phyloP scores from a whole-genome alignment of 2,888 invertebrate genomes.

The Chymomyza caudatula region DNA sequence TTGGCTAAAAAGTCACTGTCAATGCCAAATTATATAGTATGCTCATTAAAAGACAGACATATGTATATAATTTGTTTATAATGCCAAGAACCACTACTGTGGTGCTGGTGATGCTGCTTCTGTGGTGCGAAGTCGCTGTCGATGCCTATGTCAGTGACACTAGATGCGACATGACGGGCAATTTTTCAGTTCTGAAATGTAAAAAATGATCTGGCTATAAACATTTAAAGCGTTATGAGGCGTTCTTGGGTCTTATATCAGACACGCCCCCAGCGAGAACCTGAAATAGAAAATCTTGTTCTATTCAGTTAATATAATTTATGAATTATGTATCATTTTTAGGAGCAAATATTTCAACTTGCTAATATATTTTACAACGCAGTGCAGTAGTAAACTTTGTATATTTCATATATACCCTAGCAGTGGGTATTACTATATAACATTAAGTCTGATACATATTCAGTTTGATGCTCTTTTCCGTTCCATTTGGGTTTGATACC shows the following conservation, averaged over 20 bases:
- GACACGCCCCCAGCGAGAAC: background rate
- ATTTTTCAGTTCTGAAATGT: constrained; percentile 14
- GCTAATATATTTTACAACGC: constrained; percentile 8
- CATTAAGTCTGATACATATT: too few species aligned
- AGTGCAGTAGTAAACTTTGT: background rate
- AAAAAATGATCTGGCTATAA: background rate
- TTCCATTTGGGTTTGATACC: too few species aligned
- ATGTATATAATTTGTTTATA: background rate
- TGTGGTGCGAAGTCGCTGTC: constrained; percentile 59
- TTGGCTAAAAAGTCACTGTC: constrained; percentile 60
- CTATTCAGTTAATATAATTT: background rate
- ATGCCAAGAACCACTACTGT: background rate
- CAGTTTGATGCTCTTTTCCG: too few species aligned
- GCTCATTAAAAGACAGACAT: background rate
- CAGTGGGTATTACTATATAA: background rate
- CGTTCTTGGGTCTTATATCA: background rate
- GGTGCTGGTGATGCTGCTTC: constrained; percentile 48
- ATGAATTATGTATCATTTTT: background rate
- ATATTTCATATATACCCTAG: background rate
- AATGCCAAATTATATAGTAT: constrained; percentile 56
- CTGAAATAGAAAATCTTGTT: background rate
- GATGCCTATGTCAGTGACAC: constrained; percentile 72
- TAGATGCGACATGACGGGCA: constrained; percentile 50
- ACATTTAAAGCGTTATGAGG: background rate
- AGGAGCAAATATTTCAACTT: background rate